Evolutionary conservation across 2,113 vertebrate species (phyloP).

Genomic region (Rhabdornis inornatus): DNA sequence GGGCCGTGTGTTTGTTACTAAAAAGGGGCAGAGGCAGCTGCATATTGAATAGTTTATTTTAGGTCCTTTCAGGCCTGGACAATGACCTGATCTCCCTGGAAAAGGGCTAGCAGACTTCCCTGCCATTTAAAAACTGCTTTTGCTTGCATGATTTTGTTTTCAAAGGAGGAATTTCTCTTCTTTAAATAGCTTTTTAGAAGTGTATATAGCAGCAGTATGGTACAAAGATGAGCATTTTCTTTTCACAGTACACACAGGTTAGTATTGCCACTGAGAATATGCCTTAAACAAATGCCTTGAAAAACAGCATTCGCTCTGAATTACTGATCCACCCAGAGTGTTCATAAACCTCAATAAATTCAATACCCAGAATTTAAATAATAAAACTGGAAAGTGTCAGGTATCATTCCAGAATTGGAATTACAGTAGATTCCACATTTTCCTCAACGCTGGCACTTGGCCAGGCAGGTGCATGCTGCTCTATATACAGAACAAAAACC

Average conservation of each 20-base stretch:
- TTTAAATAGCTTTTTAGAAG: slow-evolving; percentile 37
- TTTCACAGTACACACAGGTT: slow-evolving; percentile 45
- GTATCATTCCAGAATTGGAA: slow-evolving; percentile 40
- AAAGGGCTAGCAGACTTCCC: background rate
- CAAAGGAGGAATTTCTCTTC: background rate
- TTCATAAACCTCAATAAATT: background rate
- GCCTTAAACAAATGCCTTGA: slow-evolving; percentile 2
- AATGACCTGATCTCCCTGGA: slow-evolving; percentile 13
- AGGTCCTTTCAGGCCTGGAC: slow-evolving; percentile 11
- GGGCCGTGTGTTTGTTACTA: background rate
- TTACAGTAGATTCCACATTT: slow-evolving; percentile 47
- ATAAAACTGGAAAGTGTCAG: slow-evolving; percentile 2
- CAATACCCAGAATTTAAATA: slow-evolving; percentile 15
- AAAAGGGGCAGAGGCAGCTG: slow-evolving; percentile 8
- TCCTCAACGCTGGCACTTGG: background rate
- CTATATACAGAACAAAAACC: background rate
- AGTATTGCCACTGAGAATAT: slow-evolving; percentile 51
- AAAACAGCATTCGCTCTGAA: background rate
- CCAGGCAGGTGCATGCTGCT: slow-evolving; percentile 32
- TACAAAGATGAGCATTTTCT: slow-evolving; percentile 7
- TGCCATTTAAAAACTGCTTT: slow-evolving; percentile 10
- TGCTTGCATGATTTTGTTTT: background rate
- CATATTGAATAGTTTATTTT: slow-evolving; percentile 42
- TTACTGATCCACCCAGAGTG: background rate
- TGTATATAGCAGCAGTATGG: slow-evolving; percentile 43